Conservation (phyloP, 2,888 invertebrate genomes). For the Brachypalpus laphriformis region DNA sequence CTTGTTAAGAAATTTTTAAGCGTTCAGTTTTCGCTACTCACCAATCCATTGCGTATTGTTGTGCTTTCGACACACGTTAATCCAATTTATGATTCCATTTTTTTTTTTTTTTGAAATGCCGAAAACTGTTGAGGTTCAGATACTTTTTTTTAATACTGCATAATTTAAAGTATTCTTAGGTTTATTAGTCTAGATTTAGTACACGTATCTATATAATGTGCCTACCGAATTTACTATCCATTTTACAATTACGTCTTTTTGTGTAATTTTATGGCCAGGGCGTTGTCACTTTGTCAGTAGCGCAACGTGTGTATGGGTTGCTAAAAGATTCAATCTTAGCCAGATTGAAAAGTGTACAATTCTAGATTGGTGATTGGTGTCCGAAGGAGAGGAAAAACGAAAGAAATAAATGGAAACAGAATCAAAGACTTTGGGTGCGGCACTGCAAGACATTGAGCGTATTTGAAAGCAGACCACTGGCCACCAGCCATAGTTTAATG, state of each 20-base stretch:
- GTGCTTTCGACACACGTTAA: conserved; percentile 55
- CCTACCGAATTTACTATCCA: conserved; percentile 13
- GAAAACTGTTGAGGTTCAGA: conserved; percentile 9
- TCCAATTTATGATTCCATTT: conserved; percentile 40
- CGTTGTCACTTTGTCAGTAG: conserved; percentile 50
- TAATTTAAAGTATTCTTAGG: too few relatives aligned
- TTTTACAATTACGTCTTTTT: conserved; percentile 42
- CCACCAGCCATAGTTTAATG: conserved; percentile 56
- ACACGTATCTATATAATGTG: background rate
- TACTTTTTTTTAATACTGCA: background rate
- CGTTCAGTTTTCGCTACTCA: conserved; percentile 59
- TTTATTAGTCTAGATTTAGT: background rate
- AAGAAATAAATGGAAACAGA: background rate
- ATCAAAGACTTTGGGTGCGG: conserved; percentile 65
- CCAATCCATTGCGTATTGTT: conserved; percentile 60
- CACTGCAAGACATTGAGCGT: conserved; percentile 68
- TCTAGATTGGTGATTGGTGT: conserved; percentile 61
- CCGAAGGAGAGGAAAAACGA: conserved; percentile 9
- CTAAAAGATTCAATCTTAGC: conserved; percentile 40
- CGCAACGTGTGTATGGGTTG: background rate
- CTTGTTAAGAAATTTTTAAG: conserved; percentile 70
- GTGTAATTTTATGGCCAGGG: conserved; percentile 33
- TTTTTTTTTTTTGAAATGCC: conserved; percentile 25
- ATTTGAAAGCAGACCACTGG: conserved; percentile 70
- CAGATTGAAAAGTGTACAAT: conserved; percentile 49